phyloP scores from a whole-genome alignment of 2,113 vertebrate genomes.

The Phyllopteryx taeniolatus region DNA sequence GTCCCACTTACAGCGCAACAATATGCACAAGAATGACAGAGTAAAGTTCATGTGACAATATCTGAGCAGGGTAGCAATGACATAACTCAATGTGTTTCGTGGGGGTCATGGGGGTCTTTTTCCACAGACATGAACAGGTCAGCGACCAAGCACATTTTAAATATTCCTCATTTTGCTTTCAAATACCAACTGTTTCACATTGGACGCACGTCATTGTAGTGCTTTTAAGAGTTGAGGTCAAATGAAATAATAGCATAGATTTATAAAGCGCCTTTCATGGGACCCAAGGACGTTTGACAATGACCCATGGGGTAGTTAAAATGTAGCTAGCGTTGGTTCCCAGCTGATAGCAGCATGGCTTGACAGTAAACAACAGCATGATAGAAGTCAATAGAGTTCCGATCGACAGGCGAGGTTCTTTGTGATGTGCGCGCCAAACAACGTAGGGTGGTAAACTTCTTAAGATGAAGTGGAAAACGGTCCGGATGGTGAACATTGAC shows the following conservation, averaged over 20 bases:
- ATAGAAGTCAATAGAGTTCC: background rate
- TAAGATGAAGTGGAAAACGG: background rate
- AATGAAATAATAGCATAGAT: background rate
- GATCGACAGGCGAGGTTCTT: background rate
- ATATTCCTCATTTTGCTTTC: background rate
- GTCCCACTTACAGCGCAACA: background rate
- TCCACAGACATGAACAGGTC: no score
- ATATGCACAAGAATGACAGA: background rate
- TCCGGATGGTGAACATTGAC: background rate
- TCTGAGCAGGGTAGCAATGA: background rate
- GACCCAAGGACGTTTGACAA: background rate
- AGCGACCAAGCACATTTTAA: background rate
- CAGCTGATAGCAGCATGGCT: no score
- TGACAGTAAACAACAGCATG: background rate
- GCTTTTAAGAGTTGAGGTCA: background rate
- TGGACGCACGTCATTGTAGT: background rate
- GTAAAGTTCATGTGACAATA: background rate
- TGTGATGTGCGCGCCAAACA: background rate
- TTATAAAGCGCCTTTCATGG: background rate
- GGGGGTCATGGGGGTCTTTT: no score
- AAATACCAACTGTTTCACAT: background rate
- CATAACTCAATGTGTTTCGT: background rate
- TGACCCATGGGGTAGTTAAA: background rate
- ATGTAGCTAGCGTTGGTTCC: background rate
- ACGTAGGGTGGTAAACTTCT: background rate